phyloP scores from a whole-genome alignment of 2,113 vertebrate species.

The Sphaerodactylus townsendi region DNA sequence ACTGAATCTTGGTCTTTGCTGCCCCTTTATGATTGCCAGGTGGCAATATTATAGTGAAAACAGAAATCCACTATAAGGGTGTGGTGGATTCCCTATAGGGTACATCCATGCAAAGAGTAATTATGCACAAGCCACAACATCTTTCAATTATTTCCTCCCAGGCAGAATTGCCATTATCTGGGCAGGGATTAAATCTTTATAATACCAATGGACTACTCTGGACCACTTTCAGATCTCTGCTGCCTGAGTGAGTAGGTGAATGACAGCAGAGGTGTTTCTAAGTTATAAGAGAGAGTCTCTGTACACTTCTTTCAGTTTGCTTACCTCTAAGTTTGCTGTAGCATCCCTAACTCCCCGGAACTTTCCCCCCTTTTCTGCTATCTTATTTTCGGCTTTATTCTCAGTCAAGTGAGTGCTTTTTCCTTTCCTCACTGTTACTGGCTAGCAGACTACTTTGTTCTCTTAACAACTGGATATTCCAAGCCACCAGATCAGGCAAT shows the following conservation, averaged over 20 bases:
- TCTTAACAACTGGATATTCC: background rate
- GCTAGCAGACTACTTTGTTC: background rate
- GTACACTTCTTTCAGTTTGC: background rate
- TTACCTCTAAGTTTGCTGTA: background rate
- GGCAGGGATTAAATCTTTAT: too few species aligned
- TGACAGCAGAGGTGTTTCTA: too few species aligned
- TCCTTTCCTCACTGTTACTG: background rate
- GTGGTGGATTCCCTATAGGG: too few species aligned
- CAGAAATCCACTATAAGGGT: too few species aligned
- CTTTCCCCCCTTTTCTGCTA: background rate
- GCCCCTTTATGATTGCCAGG: background rate
- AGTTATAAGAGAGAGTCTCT: background rate
- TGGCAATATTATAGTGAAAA: background rate
- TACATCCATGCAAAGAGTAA: too few species aligned
- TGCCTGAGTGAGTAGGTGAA: too few species aligned
- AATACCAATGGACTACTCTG: too few species aligned
- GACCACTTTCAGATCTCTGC: too few species aligned
- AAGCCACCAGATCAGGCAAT: background rate
- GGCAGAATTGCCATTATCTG: too few species aligned
- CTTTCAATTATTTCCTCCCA: too few species aligned
- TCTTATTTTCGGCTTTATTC: background rate
- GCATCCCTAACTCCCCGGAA: background rate
- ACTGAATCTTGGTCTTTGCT: too few species aligned
- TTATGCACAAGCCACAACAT: too few species aligned
- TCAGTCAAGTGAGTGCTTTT: background rate